Conservation (phyloP, 2,113 vertebrate species). For the Diadophis punctatus region DNA sequence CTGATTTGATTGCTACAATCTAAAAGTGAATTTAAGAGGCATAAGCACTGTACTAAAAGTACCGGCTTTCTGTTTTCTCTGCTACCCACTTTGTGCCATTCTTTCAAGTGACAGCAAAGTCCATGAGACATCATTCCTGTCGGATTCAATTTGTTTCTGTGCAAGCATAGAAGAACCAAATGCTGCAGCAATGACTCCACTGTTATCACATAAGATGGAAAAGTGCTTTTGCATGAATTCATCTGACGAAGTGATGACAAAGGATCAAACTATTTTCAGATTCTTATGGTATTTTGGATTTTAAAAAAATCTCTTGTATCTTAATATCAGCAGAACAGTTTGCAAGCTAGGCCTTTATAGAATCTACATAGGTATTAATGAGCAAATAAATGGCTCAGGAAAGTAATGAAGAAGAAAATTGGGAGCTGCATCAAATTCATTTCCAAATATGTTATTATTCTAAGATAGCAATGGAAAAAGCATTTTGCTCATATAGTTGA, state of each 20-base stretch:
- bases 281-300: background rate
- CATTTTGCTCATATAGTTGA: background rate
- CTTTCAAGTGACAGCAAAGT: conserved; percentile 78
- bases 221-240: conserved; percentile 32
- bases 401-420: background rate
- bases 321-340: background rate
- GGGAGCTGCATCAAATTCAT: background rate
- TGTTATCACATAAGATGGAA: conserved; percentile 52
- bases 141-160: conserved; percentile 76
- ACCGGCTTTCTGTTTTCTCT: conserved; percentile 34
- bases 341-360: background rate
- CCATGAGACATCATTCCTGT: conserved; percentile 79
- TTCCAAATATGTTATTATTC: background rate
- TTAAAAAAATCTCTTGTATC: background rate
- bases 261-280: conserved; percentile 34
- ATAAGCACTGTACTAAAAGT: conserved; percentile 42
- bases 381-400: background rate
- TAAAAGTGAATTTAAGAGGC: conserved; percentile 44
- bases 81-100: conserved; percentile 67
- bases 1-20: conserved; percentile 37
- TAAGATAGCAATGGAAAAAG: background rate
- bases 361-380: background rate
- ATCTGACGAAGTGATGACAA: background rate
- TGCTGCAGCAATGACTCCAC: conserved; percentile 66
- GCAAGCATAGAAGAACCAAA: conserved; percentile 74